These are phyloP conservation scores for Tenthredo amoena DNA, from an alignment of 2,888 invertebrate species.

Conservation along the genomic window DNA sequence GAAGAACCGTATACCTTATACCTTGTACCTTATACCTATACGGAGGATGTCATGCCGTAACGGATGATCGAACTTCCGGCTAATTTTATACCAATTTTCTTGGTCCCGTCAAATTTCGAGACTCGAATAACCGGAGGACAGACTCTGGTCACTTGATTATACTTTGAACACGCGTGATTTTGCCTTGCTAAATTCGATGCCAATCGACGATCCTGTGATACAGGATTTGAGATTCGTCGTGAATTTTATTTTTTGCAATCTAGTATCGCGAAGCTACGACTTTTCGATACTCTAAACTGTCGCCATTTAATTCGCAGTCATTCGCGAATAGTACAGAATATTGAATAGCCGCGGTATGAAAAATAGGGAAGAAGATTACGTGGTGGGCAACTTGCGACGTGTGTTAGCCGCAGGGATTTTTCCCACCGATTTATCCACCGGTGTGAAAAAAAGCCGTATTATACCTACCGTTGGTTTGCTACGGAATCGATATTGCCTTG, in stretches of 20 bases:
- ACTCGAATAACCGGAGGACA: background rate
- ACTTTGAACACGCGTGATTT: too few species aligned
- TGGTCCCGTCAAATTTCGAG: background rate
- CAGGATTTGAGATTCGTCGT: too few species aligned
- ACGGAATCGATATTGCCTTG: background rate
- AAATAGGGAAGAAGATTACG: background rate
- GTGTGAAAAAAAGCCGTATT: background rate
- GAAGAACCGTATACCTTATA: background rate
- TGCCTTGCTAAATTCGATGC: too few species aligned
- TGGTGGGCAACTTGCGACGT: background rate
- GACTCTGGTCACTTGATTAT: background rate
- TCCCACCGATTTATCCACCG: background rate
- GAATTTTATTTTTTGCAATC: too few species aligned
- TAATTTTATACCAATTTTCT: background rate
- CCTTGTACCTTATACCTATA: background rate
- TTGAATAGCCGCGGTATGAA: background rate
- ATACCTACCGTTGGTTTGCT: conserved; percentile 22
- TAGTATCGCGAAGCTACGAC: too few species aligned
- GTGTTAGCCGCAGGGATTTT: background rate
- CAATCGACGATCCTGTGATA: too few species aligned
- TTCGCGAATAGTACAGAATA: background rate
- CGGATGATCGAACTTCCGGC: conserved; percentile 13
- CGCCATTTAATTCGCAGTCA: background rate
- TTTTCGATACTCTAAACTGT: too few species aligned
- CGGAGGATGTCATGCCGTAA: background rate